Conservation (phyloP, 2,888 invertebrate genomes). For the Amorpha juglandis region DNA sequence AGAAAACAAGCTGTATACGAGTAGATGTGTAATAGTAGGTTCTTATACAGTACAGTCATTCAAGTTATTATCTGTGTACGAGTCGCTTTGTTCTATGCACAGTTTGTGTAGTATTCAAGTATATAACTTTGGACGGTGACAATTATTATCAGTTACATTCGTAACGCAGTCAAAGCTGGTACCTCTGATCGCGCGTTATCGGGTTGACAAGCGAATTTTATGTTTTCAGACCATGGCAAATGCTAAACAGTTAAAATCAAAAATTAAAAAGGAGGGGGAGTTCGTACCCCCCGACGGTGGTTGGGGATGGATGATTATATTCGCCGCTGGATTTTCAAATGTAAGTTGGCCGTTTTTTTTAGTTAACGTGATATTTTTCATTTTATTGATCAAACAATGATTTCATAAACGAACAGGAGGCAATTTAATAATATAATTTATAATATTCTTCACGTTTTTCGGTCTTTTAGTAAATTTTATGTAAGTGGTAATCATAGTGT, state of each 20-base stretch:
- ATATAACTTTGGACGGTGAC: slow-evolving; percentile 30
- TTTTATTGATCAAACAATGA: neutral
- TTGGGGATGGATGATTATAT: slow-evolving; percentile 90
- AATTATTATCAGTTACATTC: slow-evolving; percentile 54
- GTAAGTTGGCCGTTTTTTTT: slow-evolving; percentile 75
- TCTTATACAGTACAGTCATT: slow-evolving; percentile 15
- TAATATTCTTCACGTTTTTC: no score
- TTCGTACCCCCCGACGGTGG: slow-evolving; percentile 90
- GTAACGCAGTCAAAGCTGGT: slow-evolving; percentile 44
- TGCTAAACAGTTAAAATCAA: slow-evolving; percentile 54
- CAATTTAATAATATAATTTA: no score
- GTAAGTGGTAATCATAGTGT: no score
- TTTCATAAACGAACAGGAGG: no score
- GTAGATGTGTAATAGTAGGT: neutral
- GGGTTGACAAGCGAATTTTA: slow-evolving; percentile 6
- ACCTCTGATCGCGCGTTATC: slow-evolving; percentile 27
- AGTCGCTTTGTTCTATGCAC: slow-evolving; percentile 24
- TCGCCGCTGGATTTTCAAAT: slow-evolving; percentile 89
- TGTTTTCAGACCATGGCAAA: slow-evolving; percentile 54
- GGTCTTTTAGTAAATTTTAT: no score
- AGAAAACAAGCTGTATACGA: neutral
- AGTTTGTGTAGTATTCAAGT: slow-evolving; percentile 34
- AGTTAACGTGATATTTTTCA: neutral
- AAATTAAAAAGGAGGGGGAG: slow-evolving; percentile 76
- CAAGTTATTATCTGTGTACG: slow-evolving; percentile 18